These are phyloP conservation scores for Acyrthosiphon pisum DNA, from an alignment of 1,140 invertebrate genomes.

Conservation along the genomic window DNA sequence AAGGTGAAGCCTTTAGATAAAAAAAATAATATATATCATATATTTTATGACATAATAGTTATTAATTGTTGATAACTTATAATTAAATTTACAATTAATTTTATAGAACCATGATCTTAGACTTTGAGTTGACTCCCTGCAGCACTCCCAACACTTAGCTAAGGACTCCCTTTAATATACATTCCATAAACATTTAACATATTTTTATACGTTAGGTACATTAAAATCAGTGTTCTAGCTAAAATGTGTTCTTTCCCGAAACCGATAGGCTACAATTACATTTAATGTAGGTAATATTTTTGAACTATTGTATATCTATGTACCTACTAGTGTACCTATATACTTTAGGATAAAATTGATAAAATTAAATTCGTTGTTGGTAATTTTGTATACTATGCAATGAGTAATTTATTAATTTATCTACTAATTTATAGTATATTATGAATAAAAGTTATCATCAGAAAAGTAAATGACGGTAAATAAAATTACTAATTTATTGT, in stretches of 20 bases:
- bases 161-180: not conserved
- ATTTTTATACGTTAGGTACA: not conserved
- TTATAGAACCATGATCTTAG: not conserved
- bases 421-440: not conserved
- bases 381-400: not conserved
- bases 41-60: not conserved
- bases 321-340: too few relatives aligned
- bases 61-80: not conserved
- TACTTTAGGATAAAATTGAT: not conserved
- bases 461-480: not conserved
- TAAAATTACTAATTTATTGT: not conserved
- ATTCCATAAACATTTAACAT: not conserved
- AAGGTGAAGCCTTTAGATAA: not conserved
- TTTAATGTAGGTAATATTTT: not conserved
- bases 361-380: not conserved
- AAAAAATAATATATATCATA: not conserved
- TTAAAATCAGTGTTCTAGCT: not conserved
- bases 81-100: not conserved
- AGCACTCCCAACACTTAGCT: not conserved
- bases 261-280: too few relatives aligned
- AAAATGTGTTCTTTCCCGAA: not conserved
- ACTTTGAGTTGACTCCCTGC: not conserved
- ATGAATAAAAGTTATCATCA: not conserved
- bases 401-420: not conserved
- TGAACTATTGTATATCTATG: not conserved